Evolutionary conservation across 2,113 vertebrate genomes (phyloP).

Genomic region (Polypterus bichir): DNA sequence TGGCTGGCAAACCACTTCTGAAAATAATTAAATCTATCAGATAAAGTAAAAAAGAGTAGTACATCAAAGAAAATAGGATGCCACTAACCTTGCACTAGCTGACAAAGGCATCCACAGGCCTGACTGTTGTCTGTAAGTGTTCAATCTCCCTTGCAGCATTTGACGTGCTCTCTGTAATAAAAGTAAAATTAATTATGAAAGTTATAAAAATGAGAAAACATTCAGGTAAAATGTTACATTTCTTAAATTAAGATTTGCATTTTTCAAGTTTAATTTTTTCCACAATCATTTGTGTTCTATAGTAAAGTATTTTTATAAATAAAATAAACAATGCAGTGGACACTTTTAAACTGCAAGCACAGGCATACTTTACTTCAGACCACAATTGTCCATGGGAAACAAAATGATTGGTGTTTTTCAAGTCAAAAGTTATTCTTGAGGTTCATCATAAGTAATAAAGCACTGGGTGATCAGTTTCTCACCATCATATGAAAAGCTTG

Average conservation of each 20-base stretch:
- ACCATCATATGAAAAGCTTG: slow-evolving; percentile 65
- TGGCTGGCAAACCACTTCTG: slow-evolving; percentile 45
- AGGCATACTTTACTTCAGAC: neutral
- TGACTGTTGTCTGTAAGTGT: no score
- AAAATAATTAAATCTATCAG: slow-evolving; percentile 32
- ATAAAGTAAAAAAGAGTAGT: neutral
- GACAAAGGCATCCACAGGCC: no score
- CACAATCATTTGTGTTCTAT: neutral
- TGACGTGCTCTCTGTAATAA: neutral
- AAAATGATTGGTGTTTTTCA: neutral
- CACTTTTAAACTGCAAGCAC: neutral
- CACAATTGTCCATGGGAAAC: neutral
- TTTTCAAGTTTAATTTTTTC: no score
- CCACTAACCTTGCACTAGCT: no score
- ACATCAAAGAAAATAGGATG: neutral
- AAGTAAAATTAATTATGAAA: neutral
- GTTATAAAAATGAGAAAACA: no score
- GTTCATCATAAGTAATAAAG: neutral
- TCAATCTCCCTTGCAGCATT: no score
- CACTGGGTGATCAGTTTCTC: neutral
- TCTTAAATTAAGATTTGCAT: no score
- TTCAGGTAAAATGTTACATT: no score
- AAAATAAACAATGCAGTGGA: neutral
- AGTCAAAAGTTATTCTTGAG: neutral
- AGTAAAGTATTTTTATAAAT: neutral